Conservation (phyloP, 2,113 vertebrate genomes). For the Triplophysa siluroides region DNA sequence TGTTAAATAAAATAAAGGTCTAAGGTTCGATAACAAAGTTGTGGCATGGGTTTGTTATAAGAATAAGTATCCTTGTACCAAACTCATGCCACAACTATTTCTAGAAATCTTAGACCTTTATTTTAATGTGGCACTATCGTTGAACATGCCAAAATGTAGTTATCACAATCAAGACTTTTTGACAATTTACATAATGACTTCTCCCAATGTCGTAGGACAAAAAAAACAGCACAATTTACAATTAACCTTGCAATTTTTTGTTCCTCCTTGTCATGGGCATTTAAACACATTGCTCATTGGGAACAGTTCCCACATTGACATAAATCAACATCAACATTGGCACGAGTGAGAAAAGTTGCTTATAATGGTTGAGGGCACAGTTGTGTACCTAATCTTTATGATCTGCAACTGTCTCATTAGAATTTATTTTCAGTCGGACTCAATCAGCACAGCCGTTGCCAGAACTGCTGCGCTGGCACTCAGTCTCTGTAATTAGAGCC, state of each 20-base stretch:
- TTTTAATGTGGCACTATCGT: background rate
- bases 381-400: constrained; percentile 26
- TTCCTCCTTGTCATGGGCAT: background rate
- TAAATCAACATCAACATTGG: constrained; percentile 28
- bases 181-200: constrained; percentile 13
- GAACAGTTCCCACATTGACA: constrained; percentile 16
- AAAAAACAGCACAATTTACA: background rate
- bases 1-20: too few species aligned
- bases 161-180: background rate
- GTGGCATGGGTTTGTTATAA: too few species aligned
- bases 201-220: background rate
- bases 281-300: background rate
- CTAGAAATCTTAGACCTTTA: background rate
- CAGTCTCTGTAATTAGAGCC: constrained; percentile 53
- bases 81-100: too few species aligned
- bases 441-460: constrained; percentile 15
- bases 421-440: constrained; percentile 30
- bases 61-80: too few species aligned
- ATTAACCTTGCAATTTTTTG: background rate
- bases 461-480: constrained; percentile 26
- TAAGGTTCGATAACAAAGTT: too few species aligned
- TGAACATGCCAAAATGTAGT: constrained; percentile 8
- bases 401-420: constrained; percentile 27
- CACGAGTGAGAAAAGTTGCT: constrained; percentile 40
- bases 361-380: constrained; percentile 36